Conservation (phyloP, 2,797 vertebrate genomes). For the Sarcoramphus papa region DNA sequence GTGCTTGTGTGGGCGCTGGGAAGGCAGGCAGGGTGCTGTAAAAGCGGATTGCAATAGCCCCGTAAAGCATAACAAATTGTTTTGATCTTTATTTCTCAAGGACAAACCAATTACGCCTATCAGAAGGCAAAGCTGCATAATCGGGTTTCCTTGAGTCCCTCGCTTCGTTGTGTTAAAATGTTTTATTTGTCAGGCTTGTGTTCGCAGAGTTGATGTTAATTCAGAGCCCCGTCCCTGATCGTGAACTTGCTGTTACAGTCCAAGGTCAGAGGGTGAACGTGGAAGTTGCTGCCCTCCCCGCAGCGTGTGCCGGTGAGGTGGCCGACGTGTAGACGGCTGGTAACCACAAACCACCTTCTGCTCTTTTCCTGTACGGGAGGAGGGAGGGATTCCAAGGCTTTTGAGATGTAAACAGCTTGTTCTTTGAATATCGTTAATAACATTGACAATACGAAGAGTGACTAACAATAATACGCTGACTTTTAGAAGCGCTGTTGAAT, state of each 20-base stretch:
- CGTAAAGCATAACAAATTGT: not conserved
- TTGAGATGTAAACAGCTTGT: not conserved
- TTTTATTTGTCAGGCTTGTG: not conserved
- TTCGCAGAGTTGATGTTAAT: not conserved
- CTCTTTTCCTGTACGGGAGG: not conserved
- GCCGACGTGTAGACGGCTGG: not conserved
- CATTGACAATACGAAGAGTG: not conserved
- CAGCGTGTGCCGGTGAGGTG: rapidly evolving
- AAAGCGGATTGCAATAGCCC: rapidly evolving
- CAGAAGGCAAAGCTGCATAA: slow-evolving; percentile 24
- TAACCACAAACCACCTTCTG: not conserved
- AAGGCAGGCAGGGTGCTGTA: not conserved
- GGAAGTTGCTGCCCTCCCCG: not conserved
- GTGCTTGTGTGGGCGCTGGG: rapidly evolving
- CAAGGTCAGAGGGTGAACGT: not conserved
- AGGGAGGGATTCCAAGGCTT: not conserved
- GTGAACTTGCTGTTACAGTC: not conserved
- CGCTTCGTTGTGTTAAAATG: not conserved
- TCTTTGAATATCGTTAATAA: not conserved
- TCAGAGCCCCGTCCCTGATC: not conserved
- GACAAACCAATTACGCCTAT: slow-evolving; percentile 28
- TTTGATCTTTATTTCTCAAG: slow-evolving; percentile 45
- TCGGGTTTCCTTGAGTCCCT: not conserved
- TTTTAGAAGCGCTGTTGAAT: not conserved
- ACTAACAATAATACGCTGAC: not conserved